Base-by-base conservation (phyloP, 2,888 invertebrate species). In the Tenthredo scrophulariae region DNA sequence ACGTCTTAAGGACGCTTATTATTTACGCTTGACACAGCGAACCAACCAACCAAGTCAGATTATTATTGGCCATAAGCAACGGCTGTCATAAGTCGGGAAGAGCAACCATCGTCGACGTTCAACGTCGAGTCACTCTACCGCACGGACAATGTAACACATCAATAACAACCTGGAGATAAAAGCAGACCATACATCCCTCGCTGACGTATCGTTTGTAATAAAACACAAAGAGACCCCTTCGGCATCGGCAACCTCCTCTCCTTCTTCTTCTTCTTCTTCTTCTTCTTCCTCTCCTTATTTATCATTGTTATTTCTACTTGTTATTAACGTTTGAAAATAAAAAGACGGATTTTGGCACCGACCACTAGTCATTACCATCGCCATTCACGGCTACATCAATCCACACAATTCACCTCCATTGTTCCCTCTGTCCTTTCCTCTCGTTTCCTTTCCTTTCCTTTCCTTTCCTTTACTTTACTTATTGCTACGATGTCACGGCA, bases 141-240 rank as follows among this genome's bases (percentile, higher is more conserved):
- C 89, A 90, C 89, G 89, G 91, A 92, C 92, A 93, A 92, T 92
- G 93, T 92, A 92, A 90, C 91, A 91, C 92, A 92, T 93, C 93
- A 93, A 93, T 93, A 93, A 92, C 92, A 90, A 89, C 89, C 90
- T 90, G 62, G 90, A 90, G 91, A 92, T 92, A 92, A 92, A 93
- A 92, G 92, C 92, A 89, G 89, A 90, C 90, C 90, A 92, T 92
- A 92, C 90, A 91, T 91, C 92, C 89, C 58, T 88, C 86, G 89
- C 90, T 92, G 93, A 93, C 92, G 91, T 93, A 93, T 93, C 92
- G 92, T 92, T 93, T 92, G 92, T 92, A 93, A 93, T 93, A 92
- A 92, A 93, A 92, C 91, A 93, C 92, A 92, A 93, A 92, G 91
- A 91, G 90, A 90, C 89, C 88, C 90, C 90, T 33, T 50, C 70